Evolutionary conservation across 2,113 vertebrate genomes (phyloP).

Genomic region (Tricholaema leucomelas): DNA sequence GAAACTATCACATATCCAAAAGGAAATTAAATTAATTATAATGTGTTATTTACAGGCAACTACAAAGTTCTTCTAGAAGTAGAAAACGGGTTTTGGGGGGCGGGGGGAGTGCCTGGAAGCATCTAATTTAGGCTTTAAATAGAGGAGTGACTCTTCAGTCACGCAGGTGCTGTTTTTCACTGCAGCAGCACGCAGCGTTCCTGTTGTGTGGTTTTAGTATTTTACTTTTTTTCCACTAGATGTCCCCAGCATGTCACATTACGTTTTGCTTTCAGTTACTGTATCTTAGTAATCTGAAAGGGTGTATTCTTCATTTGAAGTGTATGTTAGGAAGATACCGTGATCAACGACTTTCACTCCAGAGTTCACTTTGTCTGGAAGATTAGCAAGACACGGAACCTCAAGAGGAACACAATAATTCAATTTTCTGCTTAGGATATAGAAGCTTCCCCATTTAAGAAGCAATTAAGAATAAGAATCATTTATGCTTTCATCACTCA

Average conservation of each 20-base stretch:
- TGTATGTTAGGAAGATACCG: conserved; percentile 47
- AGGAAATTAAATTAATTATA: not conserved
- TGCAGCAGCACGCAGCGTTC: no score
- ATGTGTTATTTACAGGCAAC: not conserved
- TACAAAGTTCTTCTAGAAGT: not conserved
- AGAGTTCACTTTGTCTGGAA: conserved; percentile 57
- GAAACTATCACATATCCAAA: not conserved
- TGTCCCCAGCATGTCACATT: conserved; percentile 73
- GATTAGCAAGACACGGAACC: conserved; percentile 61
- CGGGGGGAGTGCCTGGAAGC: not conserved
- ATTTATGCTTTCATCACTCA: conserved; percentile 59
- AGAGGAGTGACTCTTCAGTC: not conserved
- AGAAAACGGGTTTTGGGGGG: not conserved
- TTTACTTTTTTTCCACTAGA: conserved; percentile 76
- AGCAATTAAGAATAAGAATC: conserved; percentile 64
- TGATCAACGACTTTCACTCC: conserved; percentile 58
- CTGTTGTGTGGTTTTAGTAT: not conserved
- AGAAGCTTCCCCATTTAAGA: conserved; percentile 40
- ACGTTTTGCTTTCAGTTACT: not conserved
- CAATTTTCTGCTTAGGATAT: conserved; percentile 46
- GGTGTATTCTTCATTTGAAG: conserved; percentile 54
- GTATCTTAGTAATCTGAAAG: not conserved
- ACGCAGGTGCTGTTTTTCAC: not conserved
- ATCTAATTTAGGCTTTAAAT: not conserved
- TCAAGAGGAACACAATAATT: conserved; percentile 52